phyloP scores from a whole-genome alignment of 2,888 invertebrate species.

The Synergus gifuensis region DNA sequence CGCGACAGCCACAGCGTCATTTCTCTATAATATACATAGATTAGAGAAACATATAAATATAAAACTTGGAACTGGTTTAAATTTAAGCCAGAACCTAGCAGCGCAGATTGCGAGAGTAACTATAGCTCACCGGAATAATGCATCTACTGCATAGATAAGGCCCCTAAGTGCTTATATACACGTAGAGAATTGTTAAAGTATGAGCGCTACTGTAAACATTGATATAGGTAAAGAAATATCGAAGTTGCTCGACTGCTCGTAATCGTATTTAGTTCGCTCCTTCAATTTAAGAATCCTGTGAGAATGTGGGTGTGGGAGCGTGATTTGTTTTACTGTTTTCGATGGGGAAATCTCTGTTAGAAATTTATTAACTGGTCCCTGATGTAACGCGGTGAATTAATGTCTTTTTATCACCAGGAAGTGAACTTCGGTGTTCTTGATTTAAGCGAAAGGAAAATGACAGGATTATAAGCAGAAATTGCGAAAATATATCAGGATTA shows the following conservation, averaged over 20 bases:
- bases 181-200: background rate
- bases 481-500: constrained; percentile 1
- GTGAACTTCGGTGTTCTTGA: constrained; percentile 25
- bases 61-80: constrained; percentile 45
- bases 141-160: constrained; percentile 54
- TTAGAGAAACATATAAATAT: background rate
- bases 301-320: background rate
- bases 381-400: constrained; percentile 1
- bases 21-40: too few species aligned
- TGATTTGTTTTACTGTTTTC: constrained; percentile 1
- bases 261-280: background rate
- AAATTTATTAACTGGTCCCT: constrained; percentile 7
- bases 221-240: background rate
- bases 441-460: constrained; percentile 17
- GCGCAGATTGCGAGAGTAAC: constrained; percentile 54
- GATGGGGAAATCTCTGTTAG: background rate
- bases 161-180: background rate
- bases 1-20: too few species aligned
- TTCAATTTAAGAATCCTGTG: background rate
- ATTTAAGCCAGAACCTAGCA: constrained; percentile 42
- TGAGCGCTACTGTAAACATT: background rate
- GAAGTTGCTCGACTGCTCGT: background rate
- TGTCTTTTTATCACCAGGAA: constrained; percentile 16
- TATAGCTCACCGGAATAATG: constrained; percentile 55
- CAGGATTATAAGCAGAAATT: constrained; percentile 5